These are phyloP conservation scores for Phrynocephalus guinanensis DNA, from an alignment of 2,797 vertebrate species.

Conservation along the genomic window DNA sequence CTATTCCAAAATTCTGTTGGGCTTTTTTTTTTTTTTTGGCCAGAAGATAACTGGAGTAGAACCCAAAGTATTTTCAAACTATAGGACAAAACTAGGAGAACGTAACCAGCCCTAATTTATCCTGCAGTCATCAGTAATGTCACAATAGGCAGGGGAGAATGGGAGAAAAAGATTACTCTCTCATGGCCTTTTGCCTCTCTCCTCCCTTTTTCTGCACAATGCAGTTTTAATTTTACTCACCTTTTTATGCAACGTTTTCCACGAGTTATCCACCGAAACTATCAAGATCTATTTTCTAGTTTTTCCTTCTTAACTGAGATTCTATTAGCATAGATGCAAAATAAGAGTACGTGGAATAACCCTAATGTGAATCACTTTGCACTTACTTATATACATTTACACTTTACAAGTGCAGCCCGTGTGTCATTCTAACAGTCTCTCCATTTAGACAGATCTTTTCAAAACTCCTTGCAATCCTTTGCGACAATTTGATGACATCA, in stretches of 20 bases:
- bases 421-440: neutral
- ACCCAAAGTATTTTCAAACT: no score
- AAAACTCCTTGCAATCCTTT: neutral
- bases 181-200: no score
- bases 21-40: neutral
- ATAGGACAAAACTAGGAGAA: neutral
- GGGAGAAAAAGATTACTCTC: no score
- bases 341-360: no score
- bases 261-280: no score
- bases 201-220: no score
- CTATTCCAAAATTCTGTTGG: neutral
- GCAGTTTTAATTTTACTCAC: no score
- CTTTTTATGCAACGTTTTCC: no score
- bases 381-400: neutral
- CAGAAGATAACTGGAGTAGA: neutral
- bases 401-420: neutral
- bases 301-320: no score
- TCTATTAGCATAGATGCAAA: no score
- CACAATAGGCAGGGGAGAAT: neutral
- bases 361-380: neutral
- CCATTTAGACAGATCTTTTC: neutral
- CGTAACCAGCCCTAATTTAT: neutral
- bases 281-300: no score
- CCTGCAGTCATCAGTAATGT: neutral
- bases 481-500: neutral